phyloP scores from a whole-genome alignment of 2,797 vertebrate genomes.

The Pseudopleuronectes americanus region DNA sequence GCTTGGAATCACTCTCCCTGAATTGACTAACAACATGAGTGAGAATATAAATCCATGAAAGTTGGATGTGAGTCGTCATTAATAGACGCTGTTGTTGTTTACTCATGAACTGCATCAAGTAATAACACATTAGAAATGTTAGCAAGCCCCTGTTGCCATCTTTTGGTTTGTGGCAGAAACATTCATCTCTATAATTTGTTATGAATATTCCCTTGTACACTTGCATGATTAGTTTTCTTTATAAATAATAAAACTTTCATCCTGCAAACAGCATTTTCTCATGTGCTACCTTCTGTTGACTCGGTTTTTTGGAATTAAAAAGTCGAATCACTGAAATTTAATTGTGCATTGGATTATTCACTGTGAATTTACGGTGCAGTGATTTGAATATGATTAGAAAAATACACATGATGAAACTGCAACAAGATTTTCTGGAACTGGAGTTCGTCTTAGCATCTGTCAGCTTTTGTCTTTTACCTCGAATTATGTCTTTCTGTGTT shows the following conservation, averaged over 20 bases:
- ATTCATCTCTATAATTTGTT: background rate
- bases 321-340: conserved; percentile 15
- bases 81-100: background rate
- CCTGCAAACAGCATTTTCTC: background rate
- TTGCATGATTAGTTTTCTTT: background rate
- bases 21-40: too few relatives aligned
- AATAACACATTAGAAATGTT: background rate
- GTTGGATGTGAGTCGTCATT: background rate
- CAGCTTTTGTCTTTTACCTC: conserved; percentile 13
- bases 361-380: background rate
- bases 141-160: background rate
- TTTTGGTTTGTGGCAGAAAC: background rate
- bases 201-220: background rate
- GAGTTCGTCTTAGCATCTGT: background rate
- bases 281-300: background rate
- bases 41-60: too few relatives aligned
- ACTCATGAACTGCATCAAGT: background rate
- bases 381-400: conserved; percentile 30
- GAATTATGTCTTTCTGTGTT: conserved; percentile 19
- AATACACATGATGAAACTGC: conserved; percentile 5
- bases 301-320: conserved; percentile 20
- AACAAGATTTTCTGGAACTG: conserved; percentile 15
- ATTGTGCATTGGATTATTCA: background rate
- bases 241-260: background rate
- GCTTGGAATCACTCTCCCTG: too few relatives aligned